These are phyloP conservation scores for Pseudomyrmex concolor DNA, from an alignment of 1,140 invertebrate genomes.

Conservation along the genomic window DNA sequence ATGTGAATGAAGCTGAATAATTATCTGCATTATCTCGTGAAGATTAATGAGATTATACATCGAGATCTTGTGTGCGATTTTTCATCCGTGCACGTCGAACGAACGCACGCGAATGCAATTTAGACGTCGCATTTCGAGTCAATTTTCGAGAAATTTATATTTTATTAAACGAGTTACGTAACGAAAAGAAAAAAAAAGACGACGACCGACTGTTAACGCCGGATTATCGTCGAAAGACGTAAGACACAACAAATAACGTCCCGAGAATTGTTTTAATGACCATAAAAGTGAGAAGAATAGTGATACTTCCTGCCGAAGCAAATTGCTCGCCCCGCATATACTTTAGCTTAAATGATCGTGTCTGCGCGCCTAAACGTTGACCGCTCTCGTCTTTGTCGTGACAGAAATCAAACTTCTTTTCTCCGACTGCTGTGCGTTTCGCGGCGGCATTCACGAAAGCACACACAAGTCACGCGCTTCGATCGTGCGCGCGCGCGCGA, in stretches of 20 bases:
- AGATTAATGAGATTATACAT: no score
- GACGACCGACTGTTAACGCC: no score
- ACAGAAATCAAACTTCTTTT: constrained; percentile 43
- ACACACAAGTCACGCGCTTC: no score
- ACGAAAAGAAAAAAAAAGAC: background rate
- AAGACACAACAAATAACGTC: constrained; percentile 45
- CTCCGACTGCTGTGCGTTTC: constrained; percentile 17
- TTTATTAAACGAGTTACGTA: no score
- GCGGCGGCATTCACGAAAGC: background rate
- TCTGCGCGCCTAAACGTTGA: constrained; percentile 43
- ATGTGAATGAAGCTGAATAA: no score
- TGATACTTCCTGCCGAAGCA: constrained; percentile 57
- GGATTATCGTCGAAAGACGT: constrained; percentile 7
- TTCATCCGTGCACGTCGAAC: no score
- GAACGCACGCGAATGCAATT: no score
- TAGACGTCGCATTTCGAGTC: no score
- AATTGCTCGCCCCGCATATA: constrained; percentile 54
- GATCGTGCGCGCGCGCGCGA: no score
- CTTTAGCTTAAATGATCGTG: constrained; percentile 59
- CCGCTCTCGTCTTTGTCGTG: constrained; percentile 41
- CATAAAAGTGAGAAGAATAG: constrained; percentile 54
- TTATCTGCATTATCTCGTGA: no score
- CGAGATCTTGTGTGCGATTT: no score
- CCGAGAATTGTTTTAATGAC: constrained; percentile 56
- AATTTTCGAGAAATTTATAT: no score